Base-by-base conservation (phyloP, 1,140 invertebrate species). In the Cydia pomonella region DNA sequence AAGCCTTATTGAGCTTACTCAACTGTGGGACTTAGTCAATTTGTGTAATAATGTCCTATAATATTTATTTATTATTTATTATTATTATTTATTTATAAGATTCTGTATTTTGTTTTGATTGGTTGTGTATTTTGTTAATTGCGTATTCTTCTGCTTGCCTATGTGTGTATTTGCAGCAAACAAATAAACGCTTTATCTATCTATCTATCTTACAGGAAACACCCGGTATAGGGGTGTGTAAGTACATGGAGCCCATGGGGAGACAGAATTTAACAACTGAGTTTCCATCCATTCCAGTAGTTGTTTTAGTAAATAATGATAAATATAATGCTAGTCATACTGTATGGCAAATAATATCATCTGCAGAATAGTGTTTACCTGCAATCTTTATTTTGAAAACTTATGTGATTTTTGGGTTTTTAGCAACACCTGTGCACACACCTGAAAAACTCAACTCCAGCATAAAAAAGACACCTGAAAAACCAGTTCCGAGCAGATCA, bases 381-480 rank as follows among this genome's bases (percentile, higher is more conserved):
- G 21, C 1, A 23, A 23, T 0, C 9, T 23, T 21, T 10, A 59
- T 59, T 23, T 59, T 41, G 29, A 38, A 25, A 63, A 44, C 13
- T 7, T 33, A 9, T 63, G 16, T 66, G 12, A 44, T 44, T 16
- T 12, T 44, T 16, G 12, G 41, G 29, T 69, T 76, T 73, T 33
- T n/a, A 76, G 76, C 18, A 21, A 27, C 27, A 21, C 64, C 72
- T 21, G 66, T 74, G 59, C 38, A 74, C 13, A 82, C 79, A 74
- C 72, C 41, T 50, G 23, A 12, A 53, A 75, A 78, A 79, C 59
- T 71, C 50, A 72, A 29, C 25, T 27, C 62, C 3, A 74, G 25
- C 64, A 13, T 73, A 47, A 72, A 44, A 1, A 79, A 76, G 53
- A 29, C 77, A 29, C 73, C 82, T 53, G 44, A 76, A 23, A 80